Evolutionary conservation across 2,797 vertebrate genomes (phyloP), one percentile per base, ranked within the genome.

Genomic region (Hydrophis major): DNA sequence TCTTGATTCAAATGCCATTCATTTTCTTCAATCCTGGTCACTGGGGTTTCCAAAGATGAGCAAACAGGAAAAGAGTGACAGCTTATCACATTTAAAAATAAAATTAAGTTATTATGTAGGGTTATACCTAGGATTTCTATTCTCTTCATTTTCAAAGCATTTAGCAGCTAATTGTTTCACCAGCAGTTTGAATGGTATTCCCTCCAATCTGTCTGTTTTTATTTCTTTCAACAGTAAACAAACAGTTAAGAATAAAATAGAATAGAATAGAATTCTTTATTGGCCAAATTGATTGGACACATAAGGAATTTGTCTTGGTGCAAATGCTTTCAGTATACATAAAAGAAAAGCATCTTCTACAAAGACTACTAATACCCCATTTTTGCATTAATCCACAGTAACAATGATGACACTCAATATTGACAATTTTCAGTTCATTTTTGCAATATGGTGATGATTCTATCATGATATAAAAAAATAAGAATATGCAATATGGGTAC

Each of bases 371-470:
- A 47, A 42, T 0, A 50, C 56, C 18, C 3, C 4, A 11, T 16
- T 6, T 89, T 61, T 89, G 59, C 7, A 47, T 47, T 59, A 22
- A 60, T 1, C 12, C 3, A 1, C 53, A 63, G 7, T 27, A 22
- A 60, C 14, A 89, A 25, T 27, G 14, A 63, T 28, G 27, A 8
- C 7, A 50, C 59, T 89, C 92, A 92, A 93, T 94, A 93, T 28
- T 94, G 94, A 93, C 93, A 91, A 88, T 92, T 86, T 61, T 93
- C 90, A 92, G 92, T 86, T 59, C 37, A 11, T 93, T 66, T 93
- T 88, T 88, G 47, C 57, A 89, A 78, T 94, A 86, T 53, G 93
- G 69, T 91, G 42, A 91, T 89, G 87, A 95, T 61, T 91, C 37
- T 63, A 22, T 93, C 66, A 32, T 92, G 90, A 91, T 90, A 93